Conservation (phyloP, 1,140 invertebrate species). For the Heliconius hermathena region DNA sequence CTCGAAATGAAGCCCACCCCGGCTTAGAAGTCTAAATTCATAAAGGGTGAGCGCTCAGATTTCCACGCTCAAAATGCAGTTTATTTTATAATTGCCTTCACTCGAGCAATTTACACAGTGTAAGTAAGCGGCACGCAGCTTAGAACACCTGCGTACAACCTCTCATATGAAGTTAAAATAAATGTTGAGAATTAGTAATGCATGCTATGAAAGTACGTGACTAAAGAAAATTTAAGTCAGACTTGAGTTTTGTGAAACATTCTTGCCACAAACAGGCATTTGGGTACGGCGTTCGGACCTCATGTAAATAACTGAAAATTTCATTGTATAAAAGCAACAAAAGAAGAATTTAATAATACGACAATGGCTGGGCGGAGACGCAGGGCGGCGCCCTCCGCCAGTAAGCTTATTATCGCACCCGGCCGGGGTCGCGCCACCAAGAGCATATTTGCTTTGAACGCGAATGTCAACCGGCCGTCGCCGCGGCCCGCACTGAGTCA, state of each 20-base stretch:
- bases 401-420: constrained; percentile 76
- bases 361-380: constrained; percentile 52
- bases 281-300: constrained; percentile 50
- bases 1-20: constrained; percentile 62
- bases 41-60: constrained; percentile 53
- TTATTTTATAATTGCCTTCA: constrained; percentile 65
- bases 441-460: constrained; percentile 72
- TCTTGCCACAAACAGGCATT: constrained; percentile 13
- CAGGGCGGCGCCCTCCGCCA: constrained; percentile 53
- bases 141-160: constrained; percentile 59
- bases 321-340: constrained; percentile 56
- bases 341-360: constrained; percentile 72
- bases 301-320: constrained; percentile 65
- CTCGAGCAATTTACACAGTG: constrained; percentile 44
- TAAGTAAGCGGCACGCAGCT: constrained; percentile 43
- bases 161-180: constrained; percentile 40
- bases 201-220: background rate
- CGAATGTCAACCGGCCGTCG: constrained; percentile 66
- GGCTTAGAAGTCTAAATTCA: constrained; percentile 66
- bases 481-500: constrained; percentile 63
- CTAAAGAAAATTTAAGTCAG: background rate
- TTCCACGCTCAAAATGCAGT: constrained; percentile 61
- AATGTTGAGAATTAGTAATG: constrained; percentile 42
- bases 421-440: constrained; percentile 50
- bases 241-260: background rate